phyloP scores from a whole-genome alignment of 2,113 vertebrate species.

The Tragelaphus scriptus region DNA sequence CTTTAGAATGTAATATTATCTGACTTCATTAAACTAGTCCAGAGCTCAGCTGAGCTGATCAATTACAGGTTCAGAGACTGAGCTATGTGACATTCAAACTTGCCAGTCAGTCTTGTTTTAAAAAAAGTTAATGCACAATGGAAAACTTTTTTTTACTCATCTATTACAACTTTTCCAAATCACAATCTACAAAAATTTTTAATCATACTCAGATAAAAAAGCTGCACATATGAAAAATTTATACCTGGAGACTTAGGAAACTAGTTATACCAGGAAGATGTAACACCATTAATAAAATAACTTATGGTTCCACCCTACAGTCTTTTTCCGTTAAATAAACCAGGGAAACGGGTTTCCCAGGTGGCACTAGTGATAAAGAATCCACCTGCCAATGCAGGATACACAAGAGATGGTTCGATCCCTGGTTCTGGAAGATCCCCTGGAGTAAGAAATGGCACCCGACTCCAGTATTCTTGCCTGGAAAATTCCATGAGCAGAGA shows the following conservation, averaged over 20 bases:
- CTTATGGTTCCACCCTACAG: background rate
- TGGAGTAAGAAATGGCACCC: background rate
- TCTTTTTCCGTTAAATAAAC: background rate
- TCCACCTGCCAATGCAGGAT: background rate
- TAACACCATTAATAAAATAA: slow-evolving; percentile 3
- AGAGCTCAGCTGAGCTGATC: slow-evolving; percentile 18
- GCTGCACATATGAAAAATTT: background rate
- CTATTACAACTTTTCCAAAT: slow-evolving; percentile 16
- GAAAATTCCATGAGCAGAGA: background rate
- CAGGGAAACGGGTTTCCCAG: background rate
- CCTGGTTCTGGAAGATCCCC: background rate
- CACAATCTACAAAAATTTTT: slow-evolving; percentile 15
- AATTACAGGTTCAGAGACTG: slow-evolving; percentile 13
- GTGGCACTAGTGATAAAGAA: background rate
- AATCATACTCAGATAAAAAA: background rate
- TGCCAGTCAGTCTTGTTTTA: background rate
- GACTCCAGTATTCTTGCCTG: background rate
- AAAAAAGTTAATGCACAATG: slow-evolving; percentile 16
- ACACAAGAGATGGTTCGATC: background rate
- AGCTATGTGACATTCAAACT: slow-evolving; percentile 17
- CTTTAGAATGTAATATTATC: slow-evolving; percentile 31
- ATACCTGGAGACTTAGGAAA: background rate
- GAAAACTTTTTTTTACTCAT: slow-evolving; percentile 1
- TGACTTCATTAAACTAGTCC: slow-evolving; percentile 42
- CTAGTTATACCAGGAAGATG: background rate